Percentiles rank a stretch among this genome's conserved stretches.
Conservation (phyloP, 2,113 vertebrate genomes). For the Proteles cristata region DNA sequence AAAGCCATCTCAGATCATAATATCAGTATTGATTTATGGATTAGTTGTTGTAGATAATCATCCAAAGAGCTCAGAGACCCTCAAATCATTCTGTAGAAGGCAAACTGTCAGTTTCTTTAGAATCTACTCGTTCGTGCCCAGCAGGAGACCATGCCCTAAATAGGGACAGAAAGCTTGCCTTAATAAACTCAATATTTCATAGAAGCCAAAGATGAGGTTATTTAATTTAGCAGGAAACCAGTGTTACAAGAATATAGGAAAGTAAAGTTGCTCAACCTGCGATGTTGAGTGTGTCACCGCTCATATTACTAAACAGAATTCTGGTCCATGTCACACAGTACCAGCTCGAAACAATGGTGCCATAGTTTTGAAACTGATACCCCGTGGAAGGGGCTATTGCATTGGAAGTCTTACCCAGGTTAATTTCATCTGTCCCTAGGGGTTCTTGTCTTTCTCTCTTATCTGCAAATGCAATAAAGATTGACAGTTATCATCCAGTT, state of each 20-base stretch:
- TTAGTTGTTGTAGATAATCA: constrained; percentile 68
- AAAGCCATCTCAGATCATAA: constrained; percentile 56
- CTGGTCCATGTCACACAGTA: not conserved
- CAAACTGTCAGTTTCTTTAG: constrained; percentile 61
- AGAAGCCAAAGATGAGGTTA: constrained; percentile 53
- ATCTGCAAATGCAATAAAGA: not conserved
- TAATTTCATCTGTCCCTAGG: not conserved
- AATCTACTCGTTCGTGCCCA: constrained; percentile 45
- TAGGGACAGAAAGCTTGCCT: constrained; percentile 68
- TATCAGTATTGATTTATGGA: constrained; percentile 70
- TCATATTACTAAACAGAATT: not conserved
- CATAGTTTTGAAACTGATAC: constrained; percentile 7
- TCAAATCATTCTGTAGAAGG: constrained; percentile 69
- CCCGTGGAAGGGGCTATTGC: not conserved
- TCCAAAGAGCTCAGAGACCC: constrained; percentile 72
- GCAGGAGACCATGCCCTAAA: constrained; percentile 60
- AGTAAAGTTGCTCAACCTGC: not conserved
- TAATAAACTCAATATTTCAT: constrained; percentile 79
- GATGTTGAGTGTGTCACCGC: not conserved
- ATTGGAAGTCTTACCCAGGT: not conserved
- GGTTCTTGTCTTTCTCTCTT: not conserved
- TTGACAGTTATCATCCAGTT: not conserved
- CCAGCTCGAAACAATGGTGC: not conserved
- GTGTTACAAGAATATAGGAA: constrained; percentile 49
- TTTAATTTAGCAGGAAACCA: constrained; percentile 65